Percentiles rank a stretch among this genome's conserved stretches.
These are phyloP conservation scores for Clytia hemisphaerica DNA, from an alignment of 30 jellyfish, hydroid and myxozoan species.

Conservation along the genomic window DNA sequence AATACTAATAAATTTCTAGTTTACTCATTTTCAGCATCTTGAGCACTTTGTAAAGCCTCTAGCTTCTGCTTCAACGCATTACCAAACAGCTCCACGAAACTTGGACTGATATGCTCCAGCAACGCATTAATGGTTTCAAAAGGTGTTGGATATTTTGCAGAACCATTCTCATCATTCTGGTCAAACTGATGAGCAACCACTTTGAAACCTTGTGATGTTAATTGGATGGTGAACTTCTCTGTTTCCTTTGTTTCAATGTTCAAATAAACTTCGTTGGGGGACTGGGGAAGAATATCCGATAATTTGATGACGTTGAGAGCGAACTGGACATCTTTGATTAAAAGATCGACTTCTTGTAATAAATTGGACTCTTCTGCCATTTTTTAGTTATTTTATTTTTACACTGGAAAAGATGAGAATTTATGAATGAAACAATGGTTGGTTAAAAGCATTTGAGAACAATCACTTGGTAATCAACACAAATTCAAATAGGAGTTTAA, in stretches of 20 bases:
- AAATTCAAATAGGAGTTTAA: too few species aligned
- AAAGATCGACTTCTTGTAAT: conserved; percentile 14
- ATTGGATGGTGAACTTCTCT: conserved; percentile 8
- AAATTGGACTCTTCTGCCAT: conserved; percentile 1
- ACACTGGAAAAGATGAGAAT: too few species aligned
- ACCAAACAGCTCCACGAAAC: conserved; percentile 40
- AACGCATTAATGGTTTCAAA: conserved; percentile 34
- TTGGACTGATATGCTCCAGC: conserved; percentile 33
- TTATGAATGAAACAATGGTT: too few species aligned
- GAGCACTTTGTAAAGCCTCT: background rate
- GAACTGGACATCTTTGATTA: conserved; percentile 28
- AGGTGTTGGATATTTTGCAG: conserved; percentile 15
- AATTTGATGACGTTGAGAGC: conserved; percentile 25
- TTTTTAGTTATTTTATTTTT: too few species aligned
- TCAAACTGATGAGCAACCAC: conserved; percentile 37
- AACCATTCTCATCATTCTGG: background rate
- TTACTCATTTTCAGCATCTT: too few species aligned
- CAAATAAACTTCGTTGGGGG: conserved; percentile 7
- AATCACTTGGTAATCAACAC: too few species aligned
- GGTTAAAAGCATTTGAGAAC: too few species aligned
- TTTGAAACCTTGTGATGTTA: conserved; percentile 21
- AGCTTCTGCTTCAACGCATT: conserved; percentile 29
- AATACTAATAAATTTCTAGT: too few species aligned
- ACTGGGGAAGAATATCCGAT: conserved; percentile 9
- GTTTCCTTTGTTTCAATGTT: conserved; percentile 41